Evolutionary conservation across 1,140 invertebrate genomes (phyloP).

Genomic region (Lasioglossum albipes): DNA sequence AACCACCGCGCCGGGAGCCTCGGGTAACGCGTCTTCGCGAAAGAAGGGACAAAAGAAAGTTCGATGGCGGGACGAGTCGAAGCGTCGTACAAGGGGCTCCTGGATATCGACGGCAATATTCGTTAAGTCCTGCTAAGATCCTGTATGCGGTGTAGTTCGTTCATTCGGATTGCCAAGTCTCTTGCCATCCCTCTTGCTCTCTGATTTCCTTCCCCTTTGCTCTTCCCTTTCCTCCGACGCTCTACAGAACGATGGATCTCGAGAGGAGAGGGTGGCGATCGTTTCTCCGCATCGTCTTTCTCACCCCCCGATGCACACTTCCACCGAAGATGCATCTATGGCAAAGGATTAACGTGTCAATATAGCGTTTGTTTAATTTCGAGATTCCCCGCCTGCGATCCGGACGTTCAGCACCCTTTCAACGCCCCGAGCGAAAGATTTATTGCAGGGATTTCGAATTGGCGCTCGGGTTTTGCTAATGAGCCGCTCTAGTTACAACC

Average conservation of each 20-base stretch:
- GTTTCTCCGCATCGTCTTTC: constrained; percentile 48
- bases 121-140: constrained; percentile 74
- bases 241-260: constrained; percentile 19
- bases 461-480: background rate
- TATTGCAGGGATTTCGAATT: background rate
- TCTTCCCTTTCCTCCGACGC: constrained; percentile 43
- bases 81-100: constrained; percentile 49
- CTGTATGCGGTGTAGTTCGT: constrained; percentile 64
- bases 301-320: constrained; percentile 42
- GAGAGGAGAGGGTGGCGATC: constrained; percentile 22
- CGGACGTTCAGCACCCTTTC: constrained; percentile 35
- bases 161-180: constrained; percentile 68
- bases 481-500: background rate
- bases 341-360: constrained; percentile 73
- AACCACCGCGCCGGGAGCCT: constrained; percentile 32
- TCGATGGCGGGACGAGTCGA: constrained; percentile 44
- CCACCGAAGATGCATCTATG: constrained; percentile 39
- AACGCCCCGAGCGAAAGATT: constrained; percentile 11
- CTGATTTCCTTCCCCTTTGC: constrained; percentile 8
- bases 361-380: constrained; percentile 77
- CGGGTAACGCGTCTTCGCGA: constrained; percentile 43
- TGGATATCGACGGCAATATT: constrained; percentile 75
- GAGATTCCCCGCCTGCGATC: constrained; percentile 58
- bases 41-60: constrained; percentile 59
- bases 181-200: constrained; percentile 47